These are phyloP conservation scores for Augochlorella aurata DNA, from an alignment of 2,888 invertebrate species.

Conservation along the genomic window DNA sequence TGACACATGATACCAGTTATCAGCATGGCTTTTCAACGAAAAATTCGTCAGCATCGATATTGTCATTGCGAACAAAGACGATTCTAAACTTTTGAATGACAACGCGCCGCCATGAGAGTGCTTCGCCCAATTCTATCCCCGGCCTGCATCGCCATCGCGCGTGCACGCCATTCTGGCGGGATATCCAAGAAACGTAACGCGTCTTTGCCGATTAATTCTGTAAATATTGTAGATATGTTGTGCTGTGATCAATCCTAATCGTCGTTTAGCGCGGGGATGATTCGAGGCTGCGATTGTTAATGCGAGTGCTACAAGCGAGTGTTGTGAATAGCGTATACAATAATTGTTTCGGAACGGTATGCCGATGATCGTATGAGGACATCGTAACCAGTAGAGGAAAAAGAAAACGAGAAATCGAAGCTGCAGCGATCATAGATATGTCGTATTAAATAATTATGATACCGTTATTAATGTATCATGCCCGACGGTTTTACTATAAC, in stretches of 20 bases:
- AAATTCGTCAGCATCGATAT: background rate
- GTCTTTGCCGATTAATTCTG: constrained; percentile 69
- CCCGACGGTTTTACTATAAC: constrained; percentile 63
- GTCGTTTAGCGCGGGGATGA: constrained; percentile 64
- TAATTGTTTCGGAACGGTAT: constrained; percentile 51
- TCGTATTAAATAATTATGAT: constrained; percentile 64
- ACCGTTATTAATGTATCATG: constrained; percentile 70
- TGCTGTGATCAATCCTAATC: constrained; percentile 67
- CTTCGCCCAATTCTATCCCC: constrained; percentile 15
- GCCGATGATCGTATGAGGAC: constrained; percentile 46
- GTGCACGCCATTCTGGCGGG: background rate
- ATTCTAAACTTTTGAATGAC: constrained; percentile 12
- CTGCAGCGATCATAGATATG: constrained; percentile 65
- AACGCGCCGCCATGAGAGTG: background rate
- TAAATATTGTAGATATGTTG: constrained; percentile 73
- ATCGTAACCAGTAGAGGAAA: constrained; percentile 57
- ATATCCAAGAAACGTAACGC: constrained; percentile 42
- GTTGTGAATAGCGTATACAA: constrained; percentile 62
- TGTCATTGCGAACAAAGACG: background rate
- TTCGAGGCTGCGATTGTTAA: constrained; percentile 68
- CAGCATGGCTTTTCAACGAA: background rate
- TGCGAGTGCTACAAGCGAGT: constrained; percentile 52
- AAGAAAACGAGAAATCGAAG: constrained; percentile 44
- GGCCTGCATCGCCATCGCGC: background rate
- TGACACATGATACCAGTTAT: background rate